phyloP scores from a whole-genome alignment of 2,797 vertebrate genomes.

The Gambusia yucatana region DNA sequence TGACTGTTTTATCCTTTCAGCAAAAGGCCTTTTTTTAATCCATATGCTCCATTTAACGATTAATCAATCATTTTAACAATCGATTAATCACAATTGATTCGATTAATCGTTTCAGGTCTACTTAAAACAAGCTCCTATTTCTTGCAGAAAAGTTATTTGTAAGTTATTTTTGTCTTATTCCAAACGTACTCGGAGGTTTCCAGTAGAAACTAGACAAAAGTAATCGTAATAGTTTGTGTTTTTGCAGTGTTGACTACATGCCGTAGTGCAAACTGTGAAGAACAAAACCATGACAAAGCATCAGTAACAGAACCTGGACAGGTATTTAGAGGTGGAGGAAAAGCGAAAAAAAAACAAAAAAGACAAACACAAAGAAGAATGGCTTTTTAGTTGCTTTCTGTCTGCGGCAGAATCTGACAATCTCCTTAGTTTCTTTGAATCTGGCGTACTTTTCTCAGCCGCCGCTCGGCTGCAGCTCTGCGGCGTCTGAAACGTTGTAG shows the following conservation, averaged over 20 bases:
- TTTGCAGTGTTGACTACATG: constrained; percentile 73
- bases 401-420: constrained; percentile 97
- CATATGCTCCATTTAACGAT: too few relatives aligned
- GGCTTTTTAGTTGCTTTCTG: constrained; percentile 89
- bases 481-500: constrained; percentile 31
- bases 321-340: constrained; percentile 57
- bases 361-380: constrained; percentile 54
- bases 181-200: too few relatives aligned
- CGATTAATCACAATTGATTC: too few relatives aligned
- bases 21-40: too few relatives aligned
- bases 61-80: too few relatives aligned
- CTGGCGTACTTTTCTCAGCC: constrained; percentile 86
- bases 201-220: too few relatives aligned
- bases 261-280: constrained; percentile 91
- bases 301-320: constrained; percentile 82
- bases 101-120: too few relatives aligned
- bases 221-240: too few relatives aligned
- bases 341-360: constrained; percentile 11
- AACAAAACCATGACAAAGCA: constrained; percentile 73
- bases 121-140: too few relatives aligned
- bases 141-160: too few relatives aligned
- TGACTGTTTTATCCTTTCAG: too few relatives aligned
- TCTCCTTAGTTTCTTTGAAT: constrained; percentile 95
- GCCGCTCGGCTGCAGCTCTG: constrained; percentile 52
- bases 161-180: too few relatives aligned